Percentiles rank a stretch among this genome's conserved stretches.
Conservation (phyloP, 2,113 vertebrate species). For the Thunnus maccoyii region DNA sequence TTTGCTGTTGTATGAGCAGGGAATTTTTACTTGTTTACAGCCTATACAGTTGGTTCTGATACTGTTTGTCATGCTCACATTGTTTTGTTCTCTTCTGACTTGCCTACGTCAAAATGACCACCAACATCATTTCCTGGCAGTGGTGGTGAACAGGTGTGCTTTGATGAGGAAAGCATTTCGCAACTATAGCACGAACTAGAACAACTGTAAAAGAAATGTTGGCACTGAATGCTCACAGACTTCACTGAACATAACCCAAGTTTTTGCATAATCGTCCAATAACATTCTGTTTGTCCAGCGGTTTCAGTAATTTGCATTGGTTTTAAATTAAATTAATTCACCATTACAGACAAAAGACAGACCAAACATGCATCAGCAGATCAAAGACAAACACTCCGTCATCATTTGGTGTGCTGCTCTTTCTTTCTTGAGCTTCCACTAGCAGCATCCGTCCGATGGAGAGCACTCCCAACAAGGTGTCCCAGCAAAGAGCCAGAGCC, state of each 20-base stretch:
- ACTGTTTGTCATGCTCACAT: not conserved
- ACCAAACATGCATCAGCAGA: slow-evolving; percentile 33
- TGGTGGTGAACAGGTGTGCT: not conserved
- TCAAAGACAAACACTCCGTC: slow-evolving; percentile 67
- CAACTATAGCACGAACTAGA: not conserved
- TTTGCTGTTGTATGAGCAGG: not conserved
- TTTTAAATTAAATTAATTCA: slow-evolving; percentile 51
- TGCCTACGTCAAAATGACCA: not conserved
- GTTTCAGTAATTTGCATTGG: slow-evolving; percentile 33
- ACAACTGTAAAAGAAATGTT: slow-evolving; percentile 3
- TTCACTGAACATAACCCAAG: not conserved
- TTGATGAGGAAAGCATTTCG: not conserved
- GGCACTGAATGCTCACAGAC: not conserved
- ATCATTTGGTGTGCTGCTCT: slow-evolving; percentile 69
- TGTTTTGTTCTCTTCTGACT: not conserved
- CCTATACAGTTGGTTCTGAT: not conserved
- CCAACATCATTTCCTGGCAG: not conserved
- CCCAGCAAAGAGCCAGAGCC: slow-evolving; percentile 81
- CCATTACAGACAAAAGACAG: slow-evolving; percentile 42
- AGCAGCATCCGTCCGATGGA: slow-evolving; percentile 56
- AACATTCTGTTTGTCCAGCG: slow-evolving; percentile 2
- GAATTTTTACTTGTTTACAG: not conserved
- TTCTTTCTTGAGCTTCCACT: slow-evolving; percentile 63
- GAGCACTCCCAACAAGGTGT: slow-evolving; percentile 83
- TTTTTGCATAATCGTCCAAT: slow-evolving; percentile 4